Base-by-base conservation (phyloP, 2,113 vertebrate genomes). In the Prionailurus viverrinus region DNA sequence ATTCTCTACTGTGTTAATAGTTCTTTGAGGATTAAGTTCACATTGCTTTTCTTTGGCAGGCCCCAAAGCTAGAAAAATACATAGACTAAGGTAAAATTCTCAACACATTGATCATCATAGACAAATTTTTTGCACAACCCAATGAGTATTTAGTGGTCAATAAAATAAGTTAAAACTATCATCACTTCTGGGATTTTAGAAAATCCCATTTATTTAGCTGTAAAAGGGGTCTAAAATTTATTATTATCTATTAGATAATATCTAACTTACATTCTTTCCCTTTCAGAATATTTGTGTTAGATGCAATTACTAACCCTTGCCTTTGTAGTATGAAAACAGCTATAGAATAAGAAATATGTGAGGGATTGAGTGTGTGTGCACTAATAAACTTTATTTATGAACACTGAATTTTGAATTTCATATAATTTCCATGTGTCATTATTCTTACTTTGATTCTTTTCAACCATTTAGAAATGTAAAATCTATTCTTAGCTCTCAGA, bases 381-480 rank as follows among this genome's bases (percentile, higher is more conserved):
- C 0, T 63, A 48, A 36, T 71, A 31, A 55, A 74, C 51, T 71
- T 58, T 76, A 11, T n/a, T 73, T 92, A 58, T 73, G 51, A 18
- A 25, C 14, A 82, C 33, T 31, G 51, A 76, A 33, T 29, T 74
- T 74, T 74, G 81, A 45, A 81, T 66, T 73, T 61, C 51, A 76
- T 23, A 29, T 31, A 85, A 81, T 93, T 68, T 76, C 89, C 39
- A 84, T 15, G 0, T n/a, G 21, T 61, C 58, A 23, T 9, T 73
- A 41, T 92, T 76, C 33, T 58, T 92, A 69, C 33, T 58, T 87
- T 86, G 29, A 80, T 88, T 94, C n/a, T 80, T 89, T 80, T 69
- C 80, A 95, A 14, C 55, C 1, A 51, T 63, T 51, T 68, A 36
- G 58, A 82, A 69, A 45, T 31, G 53, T 51, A 53, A 83, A 41